Base-by-base conservation (phyloP, 2,113 vertebrate genomes). In the Psammodynastes pulverulentus region DNA sequence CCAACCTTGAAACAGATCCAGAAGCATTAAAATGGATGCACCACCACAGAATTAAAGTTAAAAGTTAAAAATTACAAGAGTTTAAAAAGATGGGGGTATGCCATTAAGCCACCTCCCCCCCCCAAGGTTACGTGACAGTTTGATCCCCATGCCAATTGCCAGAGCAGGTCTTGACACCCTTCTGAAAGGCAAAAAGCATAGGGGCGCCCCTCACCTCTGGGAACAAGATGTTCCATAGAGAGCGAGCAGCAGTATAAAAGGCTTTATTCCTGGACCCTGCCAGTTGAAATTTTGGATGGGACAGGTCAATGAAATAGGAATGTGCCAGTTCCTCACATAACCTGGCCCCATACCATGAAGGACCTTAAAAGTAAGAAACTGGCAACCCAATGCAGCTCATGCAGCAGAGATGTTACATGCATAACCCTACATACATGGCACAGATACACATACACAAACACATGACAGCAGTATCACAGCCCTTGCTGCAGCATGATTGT, bases 391-490 rank as follows among this genome's bases (percentile, higher is more conserved):
- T n/a, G 13, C 24, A 58, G 54, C 54, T 58, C 54, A 26, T 24
- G 8, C 58, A 67, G 29, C 29, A 67, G n/a, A 67, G 62, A 15
- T 67, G 29, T 34, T 67, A 67, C 29, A 67, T n/a, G 10, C 1
- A 29, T 26, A 62, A 62, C 10, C 58, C 58, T 13, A 62, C 10
- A 62, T 62, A 29, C 1, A 29, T 7, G 62, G 62, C 4, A 13
- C 1, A 67, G 34, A 67, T 67, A 67, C 12, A 34, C 29, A 67
- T n/a, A 4, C 29, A 67, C 12, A 67, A 29, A 62, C 29, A 67
- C 29, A 15, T 1, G 2, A 79, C 90, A 95, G 86, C 93, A 92
- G 79, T n/a, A 85, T 85, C 86, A 94, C 91, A 52, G 86, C 86
- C 93, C 12, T 9, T 67, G 86, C 34, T 0, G 15, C 34, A 19